Evolutionary conservation across 2,888 invertebrate genomes (phyloP), one percentile per base, ranked within the genome.

Genomic region (Conchocele bisecta): DNA sequence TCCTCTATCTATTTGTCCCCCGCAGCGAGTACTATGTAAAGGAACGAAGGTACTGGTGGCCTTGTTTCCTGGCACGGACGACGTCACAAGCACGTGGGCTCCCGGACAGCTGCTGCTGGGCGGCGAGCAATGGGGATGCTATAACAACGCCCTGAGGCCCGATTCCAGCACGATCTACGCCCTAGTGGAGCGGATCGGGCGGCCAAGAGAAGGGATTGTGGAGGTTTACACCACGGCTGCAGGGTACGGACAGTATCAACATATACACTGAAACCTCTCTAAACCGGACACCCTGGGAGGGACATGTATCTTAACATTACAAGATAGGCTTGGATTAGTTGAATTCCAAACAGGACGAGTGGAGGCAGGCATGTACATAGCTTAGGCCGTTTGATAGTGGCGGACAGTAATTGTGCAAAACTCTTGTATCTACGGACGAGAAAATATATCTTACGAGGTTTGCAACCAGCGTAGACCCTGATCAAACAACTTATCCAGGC

Each of bases 11-110:
- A 35, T 35, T 13, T 35, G 11, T n/a, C 28, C 17, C 31, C 46
- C 41, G 17, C 53, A 79, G 79, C 60, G 75, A 50, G 70, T 75
- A 0, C 26, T 75, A 9, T 79, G 79, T 46, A 67, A 42, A 39
- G 72, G 67, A 15, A 39, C 60, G n/a, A 66, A 53, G 31, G 67
- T 79, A 4, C 61, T 73, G 13, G 72, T 79, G 13, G 69, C 72
- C 1, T 37, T 79, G 42, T 67, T 70, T 15, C 50, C 59, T 6
- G 57, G 65, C 41, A 24, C 48, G 22, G 66, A 41, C 28, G 65
- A 61, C 42, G 74, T 60, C 35, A 31, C 31, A 51, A 3, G 26
- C 31, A 35, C 65, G 26, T 79, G 79, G 79, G 31, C 17, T 35
- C 31, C 53, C 3, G 79, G 75, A 3, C 70, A 75, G 28, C 15